Evolutionary conservation across 2,888 invertebrate genomes (phyloP).

Genomic region (Pecten maximus): DNA sequence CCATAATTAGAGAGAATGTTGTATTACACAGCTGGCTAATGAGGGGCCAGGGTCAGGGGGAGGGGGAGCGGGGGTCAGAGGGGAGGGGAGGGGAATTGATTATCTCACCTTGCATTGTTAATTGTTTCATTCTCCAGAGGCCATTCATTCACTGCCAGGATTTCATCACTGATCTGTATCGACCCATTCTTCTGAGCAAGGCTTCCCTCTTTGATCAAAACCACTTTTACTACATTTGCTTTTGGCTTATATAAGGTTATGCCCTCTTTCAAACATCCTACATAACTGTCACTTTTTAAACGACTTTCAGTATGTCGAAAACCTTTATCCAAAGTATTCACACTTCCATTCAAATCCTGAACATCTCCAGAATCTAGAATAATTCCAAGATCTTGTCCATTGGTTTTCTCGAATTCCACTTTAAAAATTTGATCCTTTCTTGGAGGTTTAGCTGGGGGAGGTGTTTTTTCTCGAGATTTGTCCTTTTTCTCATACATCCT

Average conservation of each 20-base stretch:
- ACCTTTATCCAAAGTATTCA: slow-evolving; percentile 8
- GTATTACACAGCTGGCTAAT: background rate
- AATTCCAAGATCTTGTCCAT: slow-evolving; percentile 67
- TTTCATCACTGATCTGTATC: slow-evolving; percentile 92
- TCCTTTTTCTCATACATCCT: slow-evolving; percentile 42
- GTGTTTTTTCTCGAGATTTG: slow-evolving; percentile 55
- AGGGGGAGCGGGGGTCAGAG: too few species aligned
- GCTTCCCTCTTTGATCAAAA: slow-evolving; percentile 68
- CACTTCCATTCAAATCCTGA: background rate
- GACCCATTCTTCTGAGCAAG: slow-evolving; percentile 84
- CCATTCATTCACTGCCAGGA: slow-evolving; percentile 93
- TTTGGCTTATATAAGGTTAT: slow-evolving; percentile 51
- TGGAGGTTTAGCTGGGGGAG: slow-evolving; percentile 76
- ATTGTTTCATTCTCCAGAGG: slow-evolving; percentile 69
- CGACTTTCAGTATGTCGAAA: slow-evolving; percentile 1
- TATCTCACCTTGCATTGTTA: slow-evolving; percentile 70
- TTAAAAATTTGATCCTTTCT: slow-evolving; percentile 74
- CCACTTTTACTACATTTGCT: slow-evolving; percentile 65
- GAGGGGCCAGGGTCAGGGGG: too few species aligned
- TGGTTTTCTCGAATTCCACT: slow-evolving; percentile 63
- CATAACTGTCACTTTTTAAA: slow-evolving; percentile 52
- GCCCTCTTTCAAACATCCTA: slow-evolving; percentile 43
- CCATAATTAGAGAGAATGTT: background rate
- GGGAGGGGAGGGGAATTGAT: background rate
- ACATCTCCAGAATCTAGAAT: slow-evolving; percentile 63